These are phyloP conservation scores for Vipera ursinii DNA, from an alignment of 2,797 vertebrate genomes.

Conservation along the genomic window DNA sequence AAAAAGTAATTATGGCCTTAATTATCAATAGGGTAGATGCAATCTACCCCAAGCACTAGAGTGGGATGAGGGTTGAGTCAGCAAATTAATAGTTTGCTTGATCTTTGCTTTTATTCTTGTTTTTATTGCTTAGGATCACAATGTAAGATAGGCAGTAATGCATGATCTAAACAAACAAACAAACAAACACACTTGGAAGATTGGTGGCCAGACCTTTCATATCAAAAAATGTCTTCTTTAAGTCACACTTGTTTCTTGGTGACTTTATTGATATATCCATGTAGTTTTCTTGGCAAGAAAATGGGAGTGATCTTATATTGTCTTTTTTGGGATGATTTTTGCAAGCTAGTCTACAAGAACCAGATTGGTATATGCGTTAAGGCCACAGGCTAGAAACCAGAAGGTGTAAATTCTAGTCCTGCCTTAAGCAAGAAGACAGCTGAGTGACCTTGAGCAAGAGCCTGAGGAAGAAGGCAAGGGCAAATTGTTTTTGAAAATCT, in stretches of 20 bases:
- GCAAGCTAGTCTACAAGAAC: background rate
- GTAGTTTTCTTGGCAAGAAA: background rate
- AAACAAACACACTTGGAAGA: background rate
- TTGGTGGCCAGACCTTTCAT: background rate
- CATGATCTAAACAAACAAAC: background rate
- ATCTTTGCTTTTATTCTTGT: background rate
- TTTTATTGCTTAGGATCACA: background rate
- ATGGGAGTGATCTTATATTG: background rate
- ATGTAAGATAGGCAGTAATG: background rate
- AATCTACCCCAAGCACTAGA: background rate
- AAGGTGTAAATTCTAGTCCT: background rate
- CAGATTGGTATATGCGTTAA: background rate
- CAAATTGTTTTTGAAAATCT: background rate
- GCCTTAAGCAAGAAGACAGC: background rate
- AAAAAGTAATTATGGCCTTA: background rate
- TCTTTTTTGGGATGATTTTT: background rate
- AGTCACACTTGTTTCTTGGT: background rate
- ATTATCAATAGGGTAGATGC: background rate
- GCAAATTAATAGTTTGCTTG: background rate
- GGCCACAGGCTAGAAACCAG: background rate
- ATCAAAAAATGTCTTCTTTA: background rate
- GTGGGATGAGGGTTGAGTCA: background rate
- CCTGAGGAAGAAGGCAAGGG: background rate
- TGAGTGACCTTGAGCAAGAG: background rate
- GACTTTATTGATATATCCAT: background rate